Evolutionary conservation across 64 coral and sea anemone genomes (phyloP).

Genomic region (Acropora yongei): DNA sequence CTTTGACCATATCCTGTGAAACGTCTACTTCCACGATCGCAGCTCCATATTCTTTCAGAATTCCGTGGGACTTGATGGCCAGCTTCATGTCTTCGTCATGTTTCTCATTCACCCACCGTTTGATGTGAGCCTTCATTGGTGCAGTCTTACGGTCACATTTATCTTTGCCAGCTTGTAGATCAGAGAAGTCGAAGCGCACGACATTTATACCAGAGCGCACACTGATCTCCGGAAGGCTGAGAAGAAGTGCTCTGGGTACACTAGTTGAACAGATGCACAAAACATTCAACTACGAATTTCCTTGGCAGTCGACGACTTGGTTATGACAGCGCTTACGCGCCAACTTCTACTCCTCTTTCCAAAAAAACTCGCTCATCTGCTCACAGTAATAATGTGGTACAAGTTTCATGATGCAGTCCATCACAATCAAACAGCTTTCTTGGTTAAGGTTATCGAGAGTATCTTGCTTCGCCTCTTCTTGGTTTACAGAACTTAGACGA

Average conservation of each 20-base stretch:
- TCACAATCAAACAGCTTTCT: conserved; percentile 42
- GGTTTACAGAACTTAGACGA: not conserved
- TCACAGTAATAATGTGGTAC: conserved; percentile 42
- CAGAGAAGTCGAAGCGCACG: not conserved
- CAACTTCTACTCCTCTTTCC: not conserved
- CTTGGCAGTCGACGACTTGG: not conserved
- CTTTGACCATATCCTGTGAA: not conserved
- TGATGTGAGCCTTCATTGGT: not conserved
- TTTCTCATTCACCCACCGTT: not conserved
- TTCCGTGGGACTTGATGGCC: not conserved
- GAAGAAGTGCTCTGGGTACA: not conserved
- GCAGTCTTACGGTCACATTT: not conserved
- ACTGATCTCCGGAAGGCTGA: not conserved
- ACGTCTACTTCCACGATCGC: not conserved
- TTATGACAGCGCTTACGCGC: not conserved
- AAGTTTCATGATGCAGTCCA: conserved; percentile 60
- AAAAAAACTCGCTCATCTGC: conserved; percentile 8
- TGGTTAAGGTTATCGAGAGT: conserved; percentile 26
- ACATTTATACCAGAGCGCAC: not conserved
- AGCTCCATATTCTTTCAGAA: not conserved
- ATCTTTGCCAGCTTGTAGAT: not conserved
- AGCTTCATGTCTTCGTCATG: not conserved
- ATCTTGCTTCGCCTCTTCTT: conserved; percentile 62
- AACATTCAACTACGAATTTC: not conserved
- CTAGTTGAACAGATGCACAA: not conserved